These are phyloP conservation scores for Paramacrobiotus metropolitanus DNA, from an alignment of 1,140 invertebrate genomes.

Conservation along the genomic window DNA sequence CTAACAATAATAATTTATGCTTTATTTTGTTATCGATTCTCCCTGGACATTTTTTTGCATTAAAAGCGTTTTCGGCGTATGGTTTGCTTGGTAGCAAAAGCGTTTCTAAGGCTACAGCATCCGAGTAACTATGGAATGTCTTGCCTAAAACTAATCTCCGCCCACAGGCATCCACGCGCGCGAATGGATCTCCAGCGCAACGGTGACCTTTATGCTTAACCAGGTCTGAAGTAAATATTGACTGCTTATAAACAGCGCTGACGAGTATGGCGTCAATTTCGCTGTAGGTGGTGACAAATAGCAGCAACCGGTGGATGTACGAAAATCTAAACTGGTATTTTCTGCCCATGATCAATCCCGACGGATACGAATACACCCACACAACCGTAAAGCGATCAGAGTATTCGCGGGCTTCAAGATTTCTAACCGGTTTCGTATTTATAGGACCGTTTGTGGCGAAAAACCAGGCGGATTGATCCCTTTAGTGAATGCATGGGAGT, in stretches of 20 bases:
- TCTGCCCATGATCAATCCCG: constrained; percentile 15
- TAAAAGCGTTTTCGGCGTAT: background rate
- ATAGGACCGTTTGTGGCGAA: constrained; percentile 17
- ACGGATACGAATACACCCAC: constrained; percentile 16
- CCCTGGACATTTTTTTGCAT: background rate
- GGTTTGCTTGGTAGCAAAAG: background rate
- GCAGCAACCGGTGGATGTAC: no score
- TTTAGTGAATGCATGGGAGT: constrained; percentile 14
- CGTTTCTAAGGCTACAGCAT: no score
- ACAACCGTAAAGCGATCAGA: constrained; percentile 12
- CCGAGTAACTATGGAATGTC: background rate
- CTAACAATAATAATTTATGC: background rate
- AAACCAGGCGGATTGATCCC: constrained; percentile 12
- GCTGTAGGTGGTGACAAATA: background rate
- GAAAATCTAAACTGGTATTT: constrained; percentile 21
- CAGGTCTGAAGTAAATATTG: constrained; percentile 4
- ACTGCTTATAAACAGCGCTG: no score
- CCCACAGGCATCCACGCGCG: constrained; percentile 14
- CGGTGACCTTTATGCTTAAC: constrained; percentile 13
- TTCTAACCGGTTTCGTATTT: no score
- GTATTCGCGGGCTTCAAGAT: constrained; percentile 1
- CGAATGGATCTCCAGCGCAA: constrained; percentile 17
- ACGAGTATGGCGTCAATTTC: no score
- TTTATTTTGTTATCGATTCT: background rate
- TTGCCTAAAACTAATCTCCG: no score